Percentiles rank a stretch among this genome's conserved stretches.
phyloP scores from a whole-genome alignment of 1,140 invertebrate species.

The Drosophila tani region DNA sequence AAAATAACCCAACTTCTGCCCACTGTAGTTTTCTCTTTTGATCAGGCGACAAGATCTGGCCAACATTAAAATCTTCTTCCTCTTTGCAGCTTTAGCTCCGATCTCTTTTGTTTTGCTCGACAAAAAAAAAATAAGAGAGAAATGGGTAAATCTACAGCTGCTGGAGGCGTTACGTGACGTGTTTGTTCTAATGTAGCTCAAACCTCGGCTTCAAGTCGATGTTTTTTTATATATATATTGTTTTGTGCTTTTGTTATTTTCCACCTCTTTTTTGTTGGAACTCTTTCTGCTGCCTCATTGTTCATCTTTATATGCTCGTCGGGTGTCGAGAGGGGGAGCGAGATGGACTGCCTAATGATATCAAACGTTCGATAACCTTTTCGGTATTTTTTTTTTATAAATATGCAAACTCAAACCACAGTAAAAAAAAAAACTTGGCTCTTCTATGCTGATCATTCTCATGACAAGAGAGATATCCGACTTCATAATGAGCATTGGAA shows the following conservation, averaged over 20 bases:
- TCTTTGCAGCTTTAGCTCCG: conserved; percentile 1
- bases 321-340: conserved; percentile 11
- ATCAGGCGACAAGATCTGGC: conserved; percentile 64
- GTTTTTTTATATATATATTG: conserved; percentile 10
- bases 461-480: conserved; percentile 30
- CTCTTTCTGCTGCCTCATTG: conserved; percentile 75
- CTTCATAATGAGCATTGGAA: conserved; percentile 37
- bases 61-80: conserved; percentile 27
- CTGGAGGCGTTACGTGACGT: conserved; percentile 72
- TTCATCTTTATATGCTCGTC: conserved; percentile 62
- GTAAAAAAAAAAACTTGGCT: conserved; percentile 6
- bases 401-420: conserved; percentile 71
- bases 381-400: conserved; percentile 62
- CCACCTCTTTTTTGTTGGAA: conserved; percentile 22
- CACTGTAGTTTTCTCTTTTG: conserved; percentile 50
- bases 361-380: conserved; percentile 84
- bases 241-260: conserved; percentile 14
- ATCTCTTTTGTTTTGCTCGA: conserved; percentile 31
- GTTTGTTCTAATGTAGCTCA: conserved; percentile 67
- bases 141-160: conserved; percentile 28
- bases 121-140: background rate
- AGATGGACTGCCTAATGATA: conserved; percentile 78
- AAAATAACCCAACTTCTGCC: background rate
- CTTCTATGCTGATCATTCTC: conserved; percentile 48
- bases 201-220: conserved; percentile 26